These are phyloP conservation scores for Halyomorpha halys DNA, from an alignment of 1,140 invertebrate genomes.

Conservation along the genomic window DNA sequence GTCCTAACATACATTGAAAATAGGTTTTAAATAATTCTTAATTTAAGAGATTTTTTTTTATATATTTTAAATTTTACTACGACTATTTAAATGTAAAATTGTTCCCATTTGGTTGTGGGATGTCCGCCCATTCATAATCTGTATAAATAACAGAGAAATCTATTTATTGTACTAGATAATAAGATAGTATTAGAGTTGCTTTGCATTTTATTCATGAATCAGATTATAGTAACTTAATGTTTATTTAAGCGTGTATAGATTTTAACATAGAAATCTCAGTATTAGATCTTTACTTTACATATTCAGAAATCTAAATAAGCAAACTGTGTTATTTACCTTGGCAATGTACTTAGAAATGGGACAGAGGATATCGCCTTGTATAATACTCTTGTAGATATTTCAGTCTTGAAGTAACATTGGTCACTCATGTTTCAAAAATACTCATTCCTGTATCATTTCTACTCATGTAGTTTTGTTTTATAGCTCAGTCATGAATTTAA, in stretches of 20 bases:
- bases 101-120: conserved; percentile 25
- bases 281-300: conserved; percentile 21
- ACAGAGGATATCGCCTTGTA: not conserved
- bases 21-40: conserved; percentile 6
- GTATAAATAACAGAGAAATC: conserved; percentile 20
- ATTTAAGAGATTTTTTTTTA: conserved; percentile 10
- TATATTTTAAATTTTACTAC: conserved; percentile 5
- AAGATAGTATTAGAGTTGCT: conserved; percentile 21
- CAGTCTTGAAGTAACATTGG: conserved; percentile 11
- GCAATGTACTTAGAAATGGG: conserved; percentile 25
- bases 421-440: conserved; percentile 1
- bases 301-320: conserved; percentile 19
- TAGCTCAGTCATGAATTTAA: no score
- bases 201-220: conserved; percentile 23
- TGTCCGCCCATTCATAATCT: conserved; percentile 21
- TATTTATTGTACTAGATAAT: conserved; percentile 23
- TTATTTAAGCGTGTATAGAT: conserved; percentile 16
- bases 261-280: conserved; percentile 22
- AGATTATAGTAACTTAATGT: conserved; percentile 16
- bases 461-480: no score
- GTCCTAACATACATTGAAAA: conserved; percentile 4
- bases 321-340: conserved; percentile 25
- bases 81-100: conserved; percentile 4
- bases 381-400: conserved; percentile 11
- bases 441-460: no score